These are phyloP conservation scores for Serinus canaria DNA, from an alignment of 2,113 vertebrate genomes.

Conservation along the genomic window DNA sequence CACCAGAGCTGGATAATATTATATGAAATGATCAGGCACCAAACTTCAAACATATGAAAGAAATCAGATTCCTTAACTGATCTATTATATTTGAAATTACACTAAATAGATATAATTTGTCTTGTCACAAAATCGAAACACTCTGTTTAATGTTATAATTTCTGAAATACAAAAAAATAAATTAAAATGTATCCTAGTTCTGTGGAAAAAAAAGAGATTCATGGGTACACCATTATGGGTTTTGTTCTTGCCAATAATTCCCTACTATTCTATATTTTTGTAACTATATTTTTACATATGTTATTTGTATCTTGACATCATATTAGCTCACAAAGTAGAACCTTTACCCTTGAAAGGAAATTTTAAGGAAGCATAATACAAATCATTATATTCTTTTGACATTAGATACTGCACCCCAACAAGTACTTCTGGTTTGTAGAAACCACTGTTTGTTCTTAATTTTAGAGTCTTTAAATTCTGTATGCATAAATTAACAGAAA, in stretches of 20 bases:
- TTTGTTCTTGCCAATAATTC: background rate
- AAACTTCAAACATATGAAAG: background rate
- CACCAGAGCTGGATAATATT: background rate
- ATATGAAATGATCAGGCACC: background rate
- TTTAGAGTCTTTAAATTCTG: background rate
- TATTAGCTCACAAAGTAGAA: background rate
- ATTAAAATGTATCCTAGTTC: background rate
- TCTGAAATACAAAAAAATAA: background rate
- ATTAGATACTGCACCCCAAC: background rate
- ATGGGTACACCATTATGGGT: rapidly evolving
- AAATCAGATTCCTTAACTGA: background rate
- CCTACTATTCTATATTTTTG: background rate
- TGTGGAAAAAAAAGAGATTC: background rate
- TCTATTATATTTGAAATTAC: background rate
- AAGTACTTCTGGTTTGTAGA: background rate
- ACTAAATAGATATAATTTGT: background rate
- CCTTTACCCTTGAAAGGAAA: background rate
- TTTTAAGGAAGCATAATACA: background rate
- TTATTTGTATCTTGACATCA: background rate
- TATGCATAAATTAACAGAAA: background rate
- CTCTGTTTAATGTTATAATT: background rate
- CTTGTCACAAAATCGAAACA: background rate
- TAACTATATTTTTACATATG: background rate
- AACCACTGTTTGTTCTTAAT: background rate
- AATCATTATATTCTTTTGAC: background rate